Evolutionary conservation across 2,888 invertebrate genomes (phyloP).

Genomic region (Drosophila algonquin): DNA sequence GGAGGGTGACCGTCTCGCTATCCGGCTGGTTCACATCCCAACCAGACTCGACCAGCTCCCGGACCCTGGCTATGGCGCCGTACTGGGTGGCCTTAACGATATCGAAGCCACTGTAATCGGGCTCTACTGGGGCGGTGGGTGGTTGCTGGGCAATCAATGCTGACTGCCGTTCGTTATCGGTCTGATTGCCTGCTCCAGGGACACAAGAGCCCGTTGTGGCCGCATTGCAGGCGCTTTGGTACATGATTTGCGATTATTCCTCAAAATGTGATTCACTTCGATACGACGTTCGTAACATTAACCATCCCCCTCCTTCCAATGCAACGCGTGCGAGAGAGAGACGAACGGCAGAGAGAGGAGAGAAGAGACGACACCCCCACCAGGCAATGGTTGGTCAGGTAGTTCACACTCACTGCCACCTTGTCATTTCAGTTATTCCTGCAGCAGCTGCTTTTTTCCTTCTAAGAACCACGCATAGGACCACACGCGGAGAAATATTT

Average conservation of each 20-base stretch:
- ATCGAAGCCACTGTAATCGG: slow-evolving; percentile 92
- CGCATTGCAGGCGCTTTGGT: slow-evolving; percentile 90
- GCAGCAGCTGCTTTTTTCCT: slow-evolving; percentile 5
- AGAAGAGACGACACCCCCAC: slow-evolving; percentile 40
- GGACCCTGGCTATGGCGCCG: slow-evolving; percentile 92
- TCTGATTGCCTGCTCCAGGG: slow-evolving; percentile 86
- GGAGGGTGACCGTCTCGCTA: slow-evolving; percentile 95
- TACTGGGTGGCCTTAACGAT: slow-evolving; percentile 98
- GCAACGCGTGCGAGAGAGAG: slow-evolving; percentile 19
- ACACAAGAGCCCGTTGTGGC: slow-evolving; percentile 87
- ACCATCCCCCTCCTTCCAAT: slow-evolving; percentile 62
- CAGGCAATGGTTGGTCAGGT: slow-evolving; percentile 38
- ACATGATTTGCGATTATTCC: slow-evolving; percentile 84
- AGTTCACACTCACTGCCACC: slow-evolving; percentile 24
- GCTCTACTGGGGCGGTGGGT: slow-evolving; percentile 87
- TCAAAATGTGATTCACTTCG: slow-evolving; percentile 71
- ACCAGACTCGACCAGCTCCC: slow-evolving; percentile 95
- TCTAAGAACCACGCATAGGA: not conserved
- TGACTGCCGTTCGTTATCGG: slow-evolving; percentile 82
- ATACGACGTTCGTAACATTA: slow-evolving; percentile 49
- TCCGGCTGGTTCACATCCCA: slow-evolving; percentile 98
- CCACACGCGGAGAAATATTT: slow-evolving; percentile 1
- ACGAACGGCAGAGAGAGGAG: slow-evolving; percentile 19
- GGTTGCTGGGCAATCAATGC: slow-evolving; percentile 87
- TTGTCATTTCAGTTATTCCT: slow-evolving; percentile 1